Conservation (phyloP, 2,797 vertebrate genomes). For the Numenius phaeopus region DNA sequence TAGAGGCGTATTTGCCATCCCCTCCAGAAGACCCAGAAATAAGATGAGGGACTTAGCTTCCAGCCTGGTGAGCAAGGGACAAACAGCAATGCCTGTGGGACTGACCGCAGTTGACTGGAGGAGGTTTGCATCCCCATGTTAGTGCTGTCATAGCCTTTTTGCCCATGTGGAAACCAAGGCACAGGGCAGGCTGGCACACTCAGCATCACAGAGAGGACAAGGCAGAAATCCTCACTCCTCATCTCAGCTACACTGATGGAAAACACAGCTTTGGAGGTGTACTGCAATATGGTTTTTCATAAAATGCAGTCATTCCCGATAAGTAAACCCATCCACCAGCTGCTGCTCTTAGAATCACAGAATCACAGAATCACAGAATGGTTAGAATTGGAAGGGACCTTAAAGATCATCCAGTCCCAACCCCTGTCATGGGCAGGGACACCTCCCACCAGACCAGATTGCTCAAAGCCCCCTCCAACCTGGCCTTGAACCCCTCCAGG, state of each 20-base stretch:
- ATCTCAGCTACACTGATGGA: neutral
- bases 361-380: neutral
- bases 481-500: too few species aligned
- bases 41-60: fast-evolving
- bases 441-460: too few species aligned
- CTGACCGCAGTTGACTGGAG: neutral
- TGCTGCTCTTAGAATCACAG: neutral
- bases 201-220: too few species aligned
- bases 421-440: too few species aligned
- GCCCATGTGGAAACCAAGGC: fast-evolving
- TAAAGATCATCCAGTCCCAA: neutral
- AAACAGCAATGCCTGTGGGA: neutral
- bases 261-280: neutral
- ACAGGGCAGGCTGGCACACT: neutral
- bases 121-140: neutral
- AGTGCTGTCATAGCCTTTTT: neutral
- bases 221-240: neutral
- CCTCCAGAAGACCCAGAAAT: neutral
- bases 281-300: neutral
- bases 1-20: fast-evolving
- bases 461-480: too few species aligned
- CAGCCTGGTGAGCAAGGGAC: neutral
- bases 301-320: neutral
- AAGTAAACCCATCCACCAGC: neutral
- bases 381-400: neutral